Conservation (phyloP, 2,888 invertebrate species). For the Luffia ferchaultella region DNA sequence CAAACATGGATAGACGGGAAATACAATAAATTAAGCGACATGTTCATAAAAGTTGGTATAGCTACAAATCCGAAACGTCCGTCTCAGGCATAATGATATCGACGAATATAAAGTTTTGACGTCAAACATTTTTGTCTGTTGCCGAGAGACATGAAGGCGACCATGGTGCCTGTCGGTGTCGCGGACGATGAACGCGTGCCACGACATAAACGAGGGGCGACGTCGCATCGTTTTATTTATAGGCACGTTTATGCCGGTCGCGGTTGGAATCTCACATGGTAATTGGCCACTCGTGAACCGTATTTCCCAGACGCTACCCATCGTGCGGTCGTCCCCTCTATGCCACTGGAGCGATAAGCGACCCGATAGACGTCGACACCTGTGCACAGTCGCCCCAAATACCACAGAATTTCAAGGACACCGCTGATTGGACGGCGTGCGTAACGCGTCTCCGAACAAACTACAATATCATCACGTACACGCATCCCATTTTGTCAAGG, state of each 20-base stretch:
- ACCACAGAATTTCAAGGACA: constrained; percentile 3
- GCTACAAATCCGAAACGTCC: neutral
- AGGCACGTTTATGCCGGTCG: constrained; percentile 36
- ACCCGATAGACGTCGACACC: constrained; percentile 13
- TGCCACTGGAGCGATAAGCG: constrained; percentile 5
- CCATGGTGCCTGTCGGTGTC: constrained; percentile 13
- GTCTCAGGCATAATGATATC: neutral
- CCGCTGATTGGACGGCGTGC: neutral
- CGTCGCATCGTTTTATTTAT: constrained; percentile 40
- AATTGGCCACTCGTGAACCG: constrained; percentile 57
- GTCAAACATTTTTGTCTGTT: neutral
- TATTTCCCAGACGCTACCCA: constrained; percentile 33
- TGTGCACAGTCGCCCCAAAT: constrained; percentile 18
- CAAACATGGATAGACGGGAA: neutral
- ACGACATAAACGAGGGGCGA: constrained; percentile 13
- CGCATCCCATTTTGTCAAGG: neutral
- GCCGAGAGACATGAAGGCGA: neutral
- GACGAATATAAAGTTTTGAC: neutral
- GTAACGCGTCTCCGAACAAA: neutral
- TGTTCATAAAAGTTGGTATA: neutral
- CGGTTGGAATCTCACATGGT: constrained; percentile 52
- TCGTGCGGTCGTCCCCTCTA: constrained; percentile 7
- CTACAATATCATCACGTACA: neutral
- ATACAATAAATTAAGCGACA: neutral
- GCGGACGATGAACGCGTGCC: constrained; percentile 18